Evolutionary conservation across 2,113 vertebrate species (phyloP), one percentile per base, ranked within the genome.

Genomic region (Scytalopus superciliaris): DNA sequence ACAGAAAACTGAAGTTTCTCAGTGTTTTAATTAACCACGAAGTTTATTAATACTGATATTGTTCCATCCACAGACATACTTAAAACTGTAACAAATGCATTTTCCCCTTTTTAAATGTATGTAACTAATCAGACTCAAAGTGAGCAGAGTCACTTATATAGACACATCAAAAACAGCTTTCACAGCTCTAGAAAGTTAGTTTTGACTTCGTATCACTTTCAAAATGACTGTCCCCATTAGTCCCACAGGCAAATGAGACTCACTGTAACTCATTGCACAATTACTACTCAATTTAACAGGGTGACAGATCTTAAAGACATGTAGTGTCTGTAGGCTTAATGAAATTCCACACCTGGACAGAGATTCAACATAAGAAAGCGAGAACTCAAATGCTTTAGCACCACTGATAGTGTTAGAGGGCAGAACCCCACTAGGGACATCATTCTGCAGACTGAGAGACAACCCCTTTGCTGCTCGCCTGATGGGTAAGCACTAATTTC

Each of bases 101-200:
- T 80, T 25, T 0, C 2, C 2, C 6, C 3, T 52, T 69, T 66
- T 67, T 28, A 0, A 60, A 73, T 22, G 4, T 31, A 69, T 33
- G 8, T 53, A 67, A 42, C 21, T 67, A 42, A 72, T 75, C 35
- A 68, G 63, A 59, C 19, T 28, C 66, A 82, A 87, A 87, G 18
- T 3, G 11, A 79, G 59, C 49, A 82, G 33, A 63, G 39, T 74
- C 55, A 81, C 64, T 68, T 6, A 1, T 6, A 45, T 0, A 37
- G 17, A 66, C 37, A 83, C 6, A 88, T 83, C 22, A 72, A 89
- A 89, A 72, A 2, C 42, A 84, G 42, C 27, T 84, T 91, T 84
- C 64, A 33, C 40, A 56, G n/a, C 66, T 79, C 28, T n/a, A 44
- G 33, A 87, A 91, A 56, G 23, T 0, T 55, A 77, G 35, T 86